Evolutionary conservation across 2,888 invertebrate genomes (phyloP), one percentile per base, ranked within the genome.

Genomic region (Notodonta ziczac): DNA sequence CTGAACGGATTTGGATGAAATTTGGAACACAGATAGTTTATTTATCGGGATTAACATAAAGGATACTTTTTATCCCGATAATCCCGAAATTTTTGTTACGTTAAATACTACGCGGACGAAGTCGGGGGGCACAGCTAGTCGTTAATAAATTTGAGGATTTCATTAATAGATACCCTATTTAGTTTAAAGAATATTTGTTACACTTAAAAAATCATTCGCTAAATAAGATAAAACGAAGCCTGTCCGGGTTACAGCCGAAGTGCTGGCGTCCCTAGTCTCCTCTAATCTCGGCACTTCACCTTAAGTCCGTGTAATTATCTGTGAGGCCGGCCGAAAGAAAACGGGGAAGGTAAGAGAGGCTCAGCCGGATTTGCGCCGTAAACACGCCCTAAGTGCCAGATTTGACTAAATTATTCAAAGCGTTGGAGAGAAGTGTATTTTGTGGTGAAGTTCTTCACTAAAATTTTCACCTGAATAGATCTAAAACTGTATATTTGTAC

Each of bases 261-360:
- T 52, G 57, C 70, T 77, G 70, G 79, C 44, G 57, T 55, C 73
- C 81, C 80, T 71, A 77, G 57, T 61, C 56, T 60, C 56, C 66
- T 74, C 76, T 86, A 88, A 88, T 87, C 87, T 83, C 75, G 67
- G 73, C 66, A 71, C 78, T 83, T 75, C 78, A 83, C 81, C 81
- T 82, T 87, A 88, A 89, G 84, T 80, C 84, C 79, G 76, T 82
- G 86, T 89, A 88, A 88, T 88, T 88, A 87, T 84, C 85, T 85
- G 73, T 72, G 73, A 81, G 80, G 80, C 74, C 70, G 74, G 69
- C 6, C 12, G 72, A 88, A 89, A 87, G 88, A 89, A 89, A 86
- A 44, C 44, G 14, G 56, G 24, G 24, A 56, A 44, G 56, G 55
- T 40, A 46, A n/a, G 14, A 12, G 9, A 13, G 54, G 53, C 54